Base-by-base conservation (phyloP, 2,888 invertebrate species). In the Drosophila paracracens region DNA sequence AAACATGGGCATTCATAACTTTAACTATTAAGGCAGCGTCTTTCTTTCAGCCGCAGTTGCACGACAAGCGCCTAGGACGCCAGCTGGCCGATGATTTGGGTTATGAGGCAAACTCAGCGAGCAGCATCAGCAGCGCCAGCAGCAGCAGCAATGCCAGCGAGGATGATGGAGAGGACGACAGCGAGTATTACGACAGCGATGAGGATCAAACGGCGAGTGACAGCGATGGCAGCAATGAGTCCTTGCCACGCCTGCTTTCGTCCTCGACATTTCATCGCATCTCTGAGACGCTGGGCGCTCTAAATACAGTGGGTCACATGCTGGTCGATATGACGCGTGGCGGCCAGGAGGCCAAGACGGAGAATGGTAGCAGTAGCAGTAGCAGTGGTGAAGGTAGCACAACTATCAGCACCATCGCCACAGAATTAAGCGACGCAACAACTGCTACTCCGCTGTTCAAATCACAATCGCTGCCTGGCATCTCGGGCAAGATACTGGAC, bases 221-320 rank as follows among this genome's bases (percentile, higher is more conserved):
- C 36, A 91, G 90, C 70, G 81, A 82, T 33, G 87, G 87, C 68
- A 81, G 78, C 46, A 90, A 93, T 54, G 94, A 89, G 21, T 85
- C 88, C 1, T 54, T 94, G 76, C 94, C 94, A 8, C 93, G 95
- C 53, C 87, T 95, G 5, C 92, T 95, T 1, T 95, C 95, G 2
- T 94, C 95, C 33, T 94, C 95, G 7, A 94, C 95, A 8, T 95
- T 95, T 75, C 94, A 94, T 64, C 94, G 94, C 80, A 95, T 95
- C 86, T 95, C 95, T 0, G 95, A 95, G 91, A 95, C 95, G 1
- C 90, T 95, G 40, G 97, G 97, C 38, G 97, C 97, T 5, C 94
- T 98, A 21, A 97, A 97, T 81, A 97, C 97, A 2, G 96, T 98
- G 0, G 97, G 97, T 0, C 95, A 96, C 91, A 97, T 97, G 91